Conservation (phyloP, 2,888 invertebrate genomes). For the Rhopalosiphum nymphaeae region DNA sequence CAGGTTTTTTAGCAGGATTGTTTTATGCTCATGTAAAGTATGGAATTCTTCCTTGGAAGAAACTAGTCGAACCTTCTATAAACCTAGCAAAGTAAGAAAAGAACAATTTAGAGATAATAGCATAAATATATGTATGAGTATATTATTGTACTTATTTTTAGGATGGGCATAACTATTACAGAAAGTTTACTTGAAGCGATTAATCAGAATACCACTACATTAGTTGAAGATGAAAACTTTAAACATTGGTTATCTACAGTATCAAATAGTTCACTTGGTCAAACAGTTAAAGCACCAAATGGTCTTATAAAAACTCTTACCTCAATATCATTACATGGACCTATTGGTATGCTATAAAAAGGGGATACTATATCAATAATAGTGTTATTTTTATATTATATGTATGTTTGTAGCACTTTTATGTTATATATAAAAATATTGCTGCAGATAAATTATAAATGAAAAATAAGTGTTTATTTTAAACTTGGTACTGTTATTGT, state of each 20-base stretch:
- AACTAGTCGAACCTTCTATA: constrained; percentile 75
- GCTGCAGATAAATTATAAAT: background rate
- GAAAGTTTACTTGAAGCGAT: constrained; percentile 72
- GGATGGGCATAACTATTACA: constrained; percentile 73
- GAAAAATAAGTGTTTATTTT: background rate
- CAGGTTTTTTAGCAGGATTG: constrained; percentile 76
- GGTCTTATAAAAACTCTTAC: constrained; percentile 74
- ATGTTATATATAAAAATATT: background rate
- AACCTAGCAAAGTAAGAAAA: constrained; percentile 72
- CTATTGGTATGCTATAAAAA: constrained; percentile 69
- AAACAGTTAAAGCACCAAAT: constrained; percentile 71
- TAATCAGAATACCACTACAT: constrained; percentile 59
- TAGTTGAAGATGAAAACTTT: constrained; percentile 66
- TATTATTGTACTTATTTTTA: constrained; percentile 67
- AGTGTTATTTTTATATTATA: background rate
- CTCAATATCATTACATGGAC: constrained; percentile 71
- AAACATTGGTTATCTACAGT: constrained; percentile 67
- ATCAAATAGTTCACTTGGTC: constrained; percentile 70
- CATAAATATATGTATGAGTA: background rate
- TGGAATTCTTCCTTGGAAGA: constrained; percentile 75
- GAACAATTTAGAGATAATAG: background rate
- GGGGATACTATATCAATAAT: background rate
- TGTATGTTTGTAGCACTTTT: background rate
- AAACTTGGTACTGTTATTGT: background rate
- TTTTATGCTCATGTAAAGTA: constrained; percentile 74